Base-by-base conservation (phyloP, 2,113 vertebrate species). In the Myrmophylax atrothorax region DNA sequence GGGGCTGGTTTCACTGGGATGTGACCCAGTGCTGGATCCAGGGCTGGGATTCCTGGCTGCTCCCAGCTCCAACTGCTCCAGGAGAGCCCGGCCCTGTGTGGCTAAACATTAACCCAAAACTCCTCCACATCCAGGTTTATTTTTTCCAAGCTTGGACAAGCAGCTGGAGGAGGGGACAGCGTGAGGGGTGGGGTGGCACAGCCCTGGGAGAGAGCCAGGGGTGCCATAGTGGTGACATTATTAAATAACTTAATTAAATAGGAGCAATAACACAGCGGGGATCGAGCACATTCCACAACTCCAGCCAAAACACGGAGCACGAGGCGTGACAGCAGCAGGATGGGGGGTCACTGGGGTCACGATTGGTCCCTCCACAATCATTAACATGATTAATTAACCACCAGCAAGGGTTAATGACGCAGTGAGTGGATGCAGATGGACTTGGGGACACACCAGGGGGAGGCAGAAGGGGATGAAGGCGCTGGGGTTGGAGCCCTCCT, bases 1-100 rank as follows among this genome's bases (percentile, higher is more conserved):
- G 33, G 87, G 69, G 50, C 67, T 4, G 80, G 96, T 97, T 96
- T 96, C 96, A 81, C 68, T 95, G 97, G 97, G 97, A 95, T 4
- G 1, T 7, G 9, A 46, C 96, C 97, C 96, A 95, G 60, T 6
- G 60, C 37, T 6, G 24, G 18, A 8, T 20, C 12, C 83, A 5
- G 40, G 50, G 38, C 38, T 1, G 2, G 66, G 33, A 67, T 42
- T 47, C 19, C 58, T 6, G 1, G 28, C 40, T 40, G 67, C 70
- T 8, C 38, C 25, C 3, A 47, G 82, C 38, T 68, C 44, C 9
- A 1, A 23, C n/a, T 66, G 72, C 12, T 33, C 53, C 8, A 1
- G 69, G 25, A 33, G n/a, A 4, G 85, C 88, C 22, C 4, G 0
- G 75, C 85, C 72, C 19, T 4, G 3, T 2, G 4, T 1, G 11